Evolutionary conservation across 2,888 invertebrate genomes (phyloP), one percentile per base, ranked within the genome.

Genomic region (Lycaena phlaeas): DNA sequence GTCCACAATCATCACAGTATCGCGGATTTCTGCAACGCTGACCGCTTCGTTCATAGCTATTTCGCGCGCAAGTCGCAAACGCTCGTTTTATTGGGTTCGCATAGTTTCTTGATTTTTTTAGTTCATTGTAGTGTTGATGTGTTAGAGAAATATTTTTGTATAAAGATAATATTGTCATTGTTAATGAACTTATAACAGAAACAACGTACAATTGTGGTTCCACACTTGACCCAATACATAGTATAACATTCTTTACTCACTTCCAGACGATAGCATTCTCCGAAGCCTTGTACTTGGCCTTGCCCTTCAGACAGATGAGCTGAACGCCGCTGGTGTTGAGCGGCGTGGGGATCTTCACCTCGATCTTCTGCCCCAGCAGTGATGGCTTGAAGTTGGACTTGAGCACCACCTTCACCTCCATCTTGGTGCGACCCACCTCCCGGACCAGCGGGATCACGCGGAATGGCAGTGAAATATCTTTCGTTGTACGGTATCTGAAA

Each of bases 341-440:
- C 2, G 99, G 99, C 0, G 98, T 99, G 2, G 99, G 99, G 55
- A 99, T 98, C 73, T 97, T 96, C 22, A 97, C 98, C 84, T 99
- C 99, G 44, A 99, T 98, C 86, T 99, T 99, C 84, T 99, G 99
- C 0, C 98, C 98, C 12, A 99, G 86, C 34, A 99, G 84, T 0
- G 98, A 97, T 0, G 98, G 97, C 75, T 99, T 99, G 79, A 99
- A 99, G 85, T 98, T 99, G 44, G 97, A 97, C 85, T 99, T 99
- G 40, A 99, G 87, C 0, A 99, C 98, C 9, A 98, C 97, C 72
- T 99, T 99, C 0, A 99, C 98, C 74, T 99, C 99, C 98, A 99
- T 99, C 84, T 98, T 97, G 58, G 98, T 98, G 53, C 98, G 92
- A 0, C 98, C 98, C 2, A 97, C 97, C 75, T 99, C 99, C 0